Evolutionary conservation across 2,797 vertebrate genomes (phyloP).

Genomic region (Peromyscus melanophrys): DNA sequence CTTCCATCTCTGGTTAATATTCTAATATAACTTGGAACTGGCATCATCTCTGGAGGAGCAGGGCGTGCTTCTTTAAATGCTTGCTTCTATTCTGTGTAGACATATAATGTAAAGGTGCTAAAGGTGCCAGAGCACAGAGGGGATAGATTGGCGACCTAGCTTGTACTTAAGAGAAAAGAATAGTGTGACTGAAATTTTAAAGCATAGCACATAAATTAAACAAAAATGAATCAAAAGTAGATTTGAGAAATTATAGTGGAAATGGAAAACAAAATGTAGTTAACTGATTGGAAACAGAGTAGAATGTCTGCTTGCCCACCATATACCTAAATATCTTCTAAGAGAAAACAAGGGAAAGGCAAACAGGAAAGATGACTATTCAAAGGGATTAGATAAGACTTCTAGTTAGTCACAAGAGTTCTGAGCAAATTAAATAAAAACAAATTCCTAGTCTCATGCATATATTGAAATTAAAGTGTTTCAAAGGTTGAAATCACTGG

Average conservation of each 20-base stretch:
- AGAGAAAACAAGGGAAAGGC: background rate
- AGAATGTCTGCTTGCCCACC: background rate
- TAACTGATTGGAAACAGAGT: background rate
- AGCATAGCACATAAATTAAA: background rate
- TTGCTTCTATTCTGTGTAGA: background rate
- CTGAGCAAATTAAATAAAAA: background rate
- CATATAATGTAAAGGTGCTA: background rate
- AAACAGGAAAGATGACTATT: background rate
- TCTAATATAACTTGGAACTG: background rate
- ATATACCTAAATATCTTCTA: background rate
- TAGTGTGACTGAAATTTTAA: background rate
- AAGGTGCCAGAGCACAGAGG: background rate
- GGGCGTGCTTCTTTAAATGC: background rate
- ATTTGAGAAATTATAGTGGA: background rate
- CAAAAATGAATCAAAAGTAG: background rate
- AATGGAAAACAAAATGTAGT: background rate
- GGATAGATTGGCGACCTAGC: background rate
- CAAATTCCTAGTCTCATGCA: background rate
- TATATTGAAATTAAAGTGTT: background rate
- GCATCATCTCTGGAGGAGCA: background rate
- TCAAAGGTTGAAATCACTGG: background rate
- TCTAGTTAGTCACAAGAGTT: background rate
- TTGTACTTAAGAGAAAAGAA: background rate
- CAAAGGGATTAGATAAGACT: background rate
- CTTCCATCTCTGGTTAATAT: background rate